These are phyloP conservation scores for Pseudoips prasinana DNA, from an alignment of 2,888 invertebrate species.

Conservation along the genomic window DNA sequence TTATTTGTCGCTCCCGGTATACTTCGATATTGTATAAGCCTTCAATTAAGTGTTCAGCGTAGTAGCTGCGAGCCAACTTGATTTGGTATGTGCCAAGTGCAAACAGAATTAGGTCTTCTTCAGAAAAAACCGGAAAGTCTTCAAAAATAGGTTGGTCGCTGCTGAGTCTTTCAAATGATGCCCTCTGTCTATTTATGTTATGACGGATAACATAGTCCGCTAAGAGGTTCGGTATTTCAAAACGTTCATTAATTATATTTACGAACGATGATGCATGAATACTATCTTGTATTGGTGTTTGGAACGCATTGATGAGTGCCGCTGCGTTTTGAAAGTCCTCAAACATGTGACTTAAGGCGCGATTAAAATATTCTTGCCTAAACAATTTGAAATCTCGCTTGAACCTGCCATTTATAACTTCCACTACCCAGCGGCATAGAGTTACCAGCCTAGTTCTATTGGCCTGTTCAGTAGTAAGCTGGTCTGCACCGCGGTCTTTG, in stretches of 20 bases:
- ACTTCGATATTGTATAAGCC: conserved; percentile 8
- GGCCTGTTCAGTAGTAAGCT: conserved; percentile 1
- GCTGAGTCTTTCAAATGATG: neutral
- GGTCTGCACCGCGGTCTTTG: neutral
- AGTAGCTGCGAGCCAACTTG: conserved; percentile 10
- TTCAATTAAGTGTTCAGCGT: conserved; percentile 5
- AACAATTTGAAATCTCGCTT: conserved; percentile 5
- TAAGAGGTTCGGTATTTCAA: neutral
- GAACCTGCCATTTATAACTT: neutral
- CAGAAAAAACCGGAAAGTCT: neutral
- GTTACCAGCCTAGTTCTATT: neutral
- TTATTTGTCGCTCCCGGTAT: conserved; percentile 6
- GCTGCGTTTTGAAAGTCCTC: neutral
- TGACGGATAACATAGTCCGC: neutral
- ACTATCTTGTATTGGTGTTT: neutral
- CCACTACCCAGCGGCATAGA: conserved; percentile 2
- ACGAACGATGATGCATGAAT: neutral
- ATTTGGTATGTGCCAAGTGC: conserved; percentile 8
- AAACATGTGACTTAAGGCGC: conserved; percentile 1
- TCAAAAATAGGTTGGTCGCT: neutral
- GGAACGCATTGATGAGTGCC: neutral
- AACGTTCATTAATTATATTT: neutral
- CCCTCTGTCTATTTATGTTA: neutral
- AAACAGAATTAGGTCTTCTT: neutral
- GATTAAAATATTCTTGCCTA: conserved; percentile 2